Conservation (phyloP, 2,888 invertebrate genomes). For the Aspidiotus destructor region DNA sequence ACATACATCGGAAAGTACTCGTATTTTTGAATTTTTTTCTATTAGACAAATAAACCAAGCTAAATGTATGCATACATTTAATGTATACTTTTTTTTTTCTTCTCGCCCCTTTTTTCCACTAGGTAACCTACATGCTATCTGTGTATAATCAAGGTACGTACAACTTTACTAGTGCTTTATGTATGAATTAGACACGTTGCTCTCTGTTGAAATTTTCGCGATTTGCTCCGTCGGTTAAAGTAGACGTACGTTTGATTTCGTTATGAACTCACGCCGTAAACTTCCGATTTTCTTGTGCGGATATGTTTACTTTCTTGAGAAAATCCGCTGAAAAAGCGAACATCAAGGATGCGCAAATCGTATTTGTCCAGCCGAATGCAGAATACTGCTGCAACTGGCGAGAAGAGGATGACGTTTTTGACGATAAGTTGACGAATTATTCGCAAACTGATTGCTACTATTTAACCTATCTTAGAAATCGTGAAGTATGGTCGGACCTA, state of each 20-base stretch:
- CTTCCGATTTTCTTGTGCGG: background rate
- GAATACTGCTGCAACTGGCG: background rate
- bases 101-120: background rate
- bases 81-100: background rate
- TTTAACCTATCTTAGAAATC: background rate
- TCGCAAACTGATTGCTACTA: background rate
- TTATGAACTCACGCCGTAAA: background rate
- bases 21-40: constrained; percentile 14
- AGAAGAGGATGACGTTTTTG: background rate
- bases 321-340: background rate
- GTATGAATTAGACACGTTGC: too few relatives aligned
- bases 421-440: background rate
- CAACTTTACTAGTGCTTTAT: too few relatives aligned
- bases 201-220: too few relatives aligned
- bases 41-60: constrained; percentile 19
- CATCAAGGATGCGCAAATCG: background rate
- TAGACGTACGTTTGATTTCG: background rate
- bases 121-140: background rate
- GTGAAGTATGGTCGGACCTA: too few relatives aligned
- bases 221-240: background rate
- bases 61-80: background rate
- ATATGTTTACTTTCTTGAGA: background rate
- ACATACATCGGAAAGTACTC: background rate
- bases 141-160: background rate
- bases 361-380: background rate